Conservation (phyloP, 92 coral and sea anemone genomes). For the Porites evermanni region DNA sequence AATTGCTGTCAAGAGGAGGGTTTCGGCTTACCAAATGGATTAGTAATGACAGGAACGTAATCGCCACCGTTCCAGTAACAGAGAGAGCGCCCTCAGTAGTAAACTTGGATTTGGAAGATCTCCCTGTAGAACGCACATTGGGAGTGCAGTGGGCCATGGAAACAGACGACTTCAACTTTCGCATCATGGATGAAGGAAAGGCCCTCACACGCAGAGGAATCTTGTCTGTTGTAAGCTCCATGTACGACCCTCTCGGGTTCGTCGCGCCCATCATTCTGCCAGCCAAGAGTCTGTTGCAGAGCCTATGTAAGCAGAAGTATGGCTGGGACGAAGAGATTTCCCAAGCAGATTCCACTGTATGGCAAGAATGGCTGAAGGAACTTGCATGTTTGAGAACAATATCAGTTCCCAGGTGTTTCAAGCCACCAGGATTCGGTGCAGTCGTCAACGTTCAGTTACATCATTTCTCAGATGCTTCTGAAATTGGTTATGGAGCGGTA, state of each 20-base stretch:
- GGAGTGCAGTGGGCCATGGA: constrained; percentile 53
- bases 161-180: constrained; percentile 32
- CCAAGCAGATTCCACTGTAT: not conserved
- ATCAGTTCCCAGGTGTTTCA: constrained; percentile 17
- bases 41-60: constrained; percentile 30
- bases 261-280: constrained; percentile 37
- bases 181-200: not conserved
- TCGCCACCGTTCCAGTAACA: constrained; percentile 28
- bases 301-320: constrained; percentile 31
- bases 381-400: constrained; percentile 20
- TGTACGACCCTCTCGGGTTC: constrained; percentile 56
- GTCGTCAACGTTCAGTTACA: constrained; percentile 26
- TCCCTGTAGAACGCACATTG: constrained; percentile 33
- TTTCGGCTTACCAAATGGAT: constrained; percentile 54
- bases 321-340: constrained; percentile 51
- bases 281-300: constrained; percentile 7
- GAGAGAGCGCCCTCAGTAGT: constrained; percentile 29
- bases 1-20: constrained; percentile 37
- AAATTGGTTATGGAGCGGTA: constrained; percentile 46
- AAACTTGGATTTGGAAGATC: constrained; percentile 35
- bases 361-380: constrained; percentile 36
- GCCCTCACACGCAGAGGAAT: constrained; percentile 52
- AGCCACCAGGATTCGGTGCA: constrained; percentile 22
- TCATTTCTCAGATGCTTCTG: constrained; percentile 44
- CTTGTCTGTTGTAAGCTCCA: constrained; percentile 38